Conservation (phyloP, 1,140 invertebrate genomes). For the Drosophila azteca region DNA sequence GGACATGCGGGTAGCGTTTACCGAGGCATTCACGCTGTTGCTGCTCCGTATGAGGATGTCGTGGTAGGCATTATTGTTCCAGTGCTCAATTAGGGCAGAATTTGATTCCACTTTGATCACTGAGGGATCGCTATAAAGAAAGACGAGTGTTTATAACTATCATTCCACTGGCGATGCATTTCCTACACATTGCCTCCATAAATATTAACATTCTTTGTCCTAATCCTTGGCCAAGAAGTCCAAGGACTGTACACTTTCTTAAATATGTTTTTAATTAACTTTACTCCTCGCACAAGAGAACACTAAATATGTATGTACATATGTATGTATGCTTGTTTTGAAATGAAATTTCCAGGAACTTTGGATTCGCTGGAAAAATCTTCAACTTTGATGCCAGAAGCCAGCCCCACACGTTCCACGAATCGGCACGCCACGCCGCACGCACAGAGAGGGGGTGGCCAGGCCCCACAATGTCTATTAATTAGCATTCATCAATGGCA, state of each 20-base stretch:
- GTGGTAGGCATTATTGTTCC: slow-evolving; percentile 48
- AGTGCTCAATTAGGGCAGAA: slow-evolving; percentile 62
- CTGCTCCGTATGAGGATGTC: slow-evolving; percentile 63
- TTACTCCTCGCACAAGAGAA: no score
- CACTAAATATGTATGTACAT: no score
- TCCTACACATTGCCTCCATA: no score
- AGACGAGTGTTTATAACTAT: background rate
- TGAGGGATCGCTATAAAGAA: slow-evolving; percentile 27
- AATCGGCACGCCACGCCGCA: background rate
- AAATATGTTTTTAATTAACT: no score
- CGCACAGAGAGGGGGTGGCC: background rate
- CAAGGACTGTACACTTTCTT: no score
- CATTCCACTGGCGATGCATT: no score
- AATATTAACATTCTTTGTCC: no score
- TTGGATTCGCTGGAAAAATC: background rate
- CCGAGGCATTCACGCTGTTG: slow-evolving; percentile 61
- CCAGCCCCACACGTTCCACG: slow-evolving; percentile 7
- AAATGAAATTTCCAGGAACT: background rate
- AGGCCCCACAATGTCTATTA: background rate
- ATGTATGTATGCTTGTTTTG: background rate
- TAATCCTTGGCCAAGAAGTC: no score
- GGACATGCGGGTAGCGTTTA: slow-evolving; percentile 54
- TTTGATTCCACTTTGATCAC: slow-evolving; percentile 47
- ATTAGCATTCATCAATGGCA: slow-evolving; percentile 12
- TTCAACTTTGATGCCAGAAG: no score